Evolutionary conservation across 2,113 vertebrate genomes (phyloP).

Genomic region (Poeciliopsis prolifica): DNA sequence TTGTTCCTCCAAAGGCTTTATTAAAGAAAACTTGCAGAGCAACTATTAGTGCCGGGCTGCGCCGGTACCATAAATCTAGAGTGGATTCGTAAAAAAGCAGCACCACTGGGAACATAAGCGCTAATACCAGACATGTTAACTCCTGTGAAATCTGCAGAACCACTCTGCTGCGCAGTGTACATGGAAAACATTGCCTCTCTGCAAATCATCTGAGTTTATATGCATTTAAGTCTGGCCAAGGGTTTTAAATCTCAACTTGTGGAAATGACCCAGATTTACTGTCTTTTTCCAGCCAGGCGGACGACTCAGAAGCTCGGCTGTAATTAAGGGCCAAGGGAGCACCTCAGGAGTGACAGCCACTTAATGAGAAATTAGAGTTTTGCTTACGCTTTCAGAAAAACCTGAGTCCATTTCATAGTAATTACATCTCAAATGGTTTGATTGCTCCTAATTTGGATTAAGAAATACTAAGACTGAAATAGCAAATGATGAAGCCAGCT

Average conservation of each 20-base stretch:
- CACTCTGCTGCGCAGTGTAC: not conserved
- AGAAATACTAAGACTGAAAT: conserved; percentile 54
- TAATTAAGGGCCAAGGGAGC: conserved; percentile 59
- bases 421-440: conserved; percentile 68
- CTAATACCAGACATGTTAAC: conserved; percentile 20
- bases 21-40: conserved; percentile 35
- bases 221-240: not conserved
- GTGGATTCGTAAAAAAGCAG: conserved; percentile 4
- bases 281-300: conserved; percentile 38
- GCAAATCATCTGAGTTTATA: conserved; percentile 22
- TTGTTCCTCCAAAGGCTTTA: conserved; percentile 36
- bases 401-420: conserved; percentile 49
- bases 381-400: conserved; percentile 64
- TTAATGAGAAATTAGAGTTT: conserved; percentile 70
- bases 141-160: conserved; percentile 26
- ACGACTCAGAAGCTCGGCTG: conserved; percentile 45
- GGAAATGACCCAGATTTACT: conserved; percentile 50
- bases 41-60: conserved; percentile 9
- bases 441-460: conserved; percentile 63
- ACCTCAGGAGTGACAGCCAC: conserved; percentile 52
- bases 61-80: conserved; percentile 7
- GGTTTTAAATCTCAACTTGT: conserved; percentile 22
- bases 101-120: conserved; percentile 4
- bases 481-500: conserved; percentile 40
- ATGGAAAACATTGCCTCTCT: not conserved